These are phyloP conservation scores for Cavia porcellus DNA, from an alignment of 2,113 vertebrate species.

Conservation along the genomic window DNA sequence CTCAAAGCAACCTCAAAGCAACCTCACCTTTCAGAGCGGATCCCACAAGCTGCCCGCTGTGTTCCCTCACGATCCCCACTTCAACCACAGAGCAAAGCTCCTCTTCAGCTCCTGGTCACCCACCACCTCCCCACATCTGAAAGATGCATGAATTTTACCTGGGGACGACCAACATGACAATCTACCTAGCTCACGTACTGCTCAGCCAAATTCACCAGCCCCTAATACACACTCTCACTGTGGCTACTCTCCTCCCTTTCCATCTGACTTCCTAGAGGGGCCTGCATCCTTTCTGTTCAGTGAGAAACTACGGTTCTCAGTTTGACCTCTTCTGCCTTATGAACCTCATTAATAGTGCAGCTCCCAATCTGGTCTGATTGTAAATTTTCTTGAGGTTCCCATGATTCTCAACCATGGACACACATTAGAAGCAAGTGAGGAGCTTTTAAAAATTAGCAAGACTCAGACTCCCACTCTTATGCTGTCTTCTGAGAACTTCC, in stretches of 20 bases:
- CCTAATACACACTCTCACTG: background rate
- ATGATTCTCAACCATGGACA: background rate
- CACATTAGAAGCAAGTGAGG: background rate
- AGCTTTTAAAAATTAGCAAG: background rate
- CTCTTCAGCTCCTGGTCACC: too few relatives aligned
- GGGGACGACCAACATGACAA: background rate
- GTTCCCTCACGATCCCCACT: background rate
- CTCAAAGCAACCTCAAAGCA: background rate
- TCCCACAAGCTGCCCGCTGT: rapidly evolving
- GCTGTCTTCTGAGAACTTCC: background rate
- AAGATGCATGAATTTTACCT: background rate
- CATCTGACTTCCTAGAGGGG: background rate
- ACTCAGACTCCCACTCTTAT: background rate
- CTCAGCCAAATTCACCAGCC: background rate
- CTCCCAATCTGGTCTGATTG: background rate
- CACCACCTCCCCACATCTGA: background rate
- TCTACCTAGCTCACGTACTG: background rate
- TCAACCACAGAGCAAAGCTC: background rate
- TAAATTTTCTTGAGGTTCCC: background rate
- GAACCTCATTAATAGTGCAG: background rate
- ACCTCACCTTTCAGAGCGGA: background rate
- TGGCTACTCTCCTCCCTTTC: background rate
- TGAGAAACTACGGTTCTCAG: background rate
- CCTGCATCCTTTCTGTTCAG: background rate
- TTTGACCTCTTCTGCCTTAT: background rate